Evolutionary conservation across 1,140 invertebrate genomes (phyloP).

Genomic region (Hormaphis cornu): DNA sequence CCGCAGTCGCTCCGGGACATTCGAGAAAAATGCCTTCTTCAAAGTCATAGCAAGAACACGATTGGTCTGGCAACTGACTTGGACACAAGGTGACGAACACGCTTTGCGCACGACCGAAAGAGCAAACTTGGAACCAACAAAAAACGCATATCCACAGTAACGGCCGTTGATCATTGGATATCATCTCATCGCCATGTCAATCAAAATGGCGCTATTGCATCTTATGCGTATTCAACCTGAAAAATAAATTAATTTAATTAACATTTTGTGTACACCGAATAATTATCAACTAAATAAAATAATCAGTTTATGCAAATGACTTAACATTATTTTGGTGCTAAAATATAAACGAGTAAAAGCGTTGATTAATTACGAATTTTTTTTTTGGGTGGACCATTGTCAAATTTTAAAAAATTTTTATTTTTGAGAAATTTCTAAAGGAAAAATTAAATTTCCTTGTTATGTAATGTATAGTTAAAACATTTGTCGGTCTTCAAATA

Average conservation of each 20-base stretch:
- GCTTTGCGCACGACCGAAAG: not conserved
- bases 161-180: conserved; percentile 15
- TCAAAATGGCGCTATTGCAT: not conserved
- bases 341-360: no score
- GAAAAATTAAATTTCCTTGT: no score
- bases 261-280: no score
- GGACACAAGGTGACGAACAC: conserved; percentile 50
- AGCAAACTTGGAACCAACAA: not conserved
- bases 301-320: no score
- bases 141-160: conserved; percentile 17
- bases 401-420: no score
- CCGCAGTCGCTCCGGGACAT: conserved; percentile 67
- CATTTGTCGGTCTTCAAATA: no score
- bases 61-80: conserved; percentile 57
- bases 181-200: conserved; percentile 31
- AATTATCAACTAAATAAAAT: no score
- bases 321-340: no score
- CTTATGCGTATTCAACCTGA: not conserved
- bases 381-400: no score
- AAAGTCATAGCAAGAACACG: conserved; percentile 82
- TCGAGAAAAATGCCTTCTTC: conserved; percentile 82
- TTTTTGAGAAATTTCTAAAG: no score
- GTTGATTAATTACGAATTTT: no score
- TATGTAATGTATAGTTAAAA: no score
- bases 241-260: not conserved